A percentile compares a stretch with the other conserved stretches of the same genome.
Evolutionary conservation across 2,113 vertebrate genomes (phyloP).

Genomic region (Triplophysa dalaica): DNA sequence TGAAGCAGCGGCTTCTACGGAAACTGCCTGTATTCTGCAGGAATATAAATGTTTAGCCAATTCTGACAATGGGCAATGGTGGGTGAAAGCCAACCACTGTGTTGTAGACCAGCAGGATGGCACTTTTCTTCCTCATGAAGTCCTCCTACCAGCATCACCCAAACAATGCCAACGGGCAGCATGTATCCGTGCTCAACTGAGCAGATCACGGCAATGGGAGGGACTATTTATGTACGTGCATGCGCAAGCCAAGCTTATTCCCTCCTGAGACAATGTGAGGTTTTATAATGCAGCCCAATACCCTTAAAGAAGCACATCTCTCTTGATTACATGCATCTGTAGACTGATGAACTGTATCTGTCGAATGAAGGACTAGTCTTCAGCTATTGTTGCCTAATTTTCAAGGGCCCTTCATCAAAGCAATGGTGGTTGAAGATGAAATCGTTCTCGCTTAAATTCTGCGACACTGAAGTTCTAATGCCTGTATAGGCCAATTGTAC

Average conservation of each 20-base stretch:
- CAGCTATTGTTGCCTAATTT: conserved; percentile 35
- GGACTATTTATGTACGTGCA: conserved; percentile 2
- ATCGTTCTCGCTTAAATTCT: conserved; percentile 54
- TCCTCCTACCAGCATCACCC: neutral
- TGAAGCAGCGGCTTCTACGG: neutral
- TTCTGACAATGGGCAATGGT: conserved; percentile 21
- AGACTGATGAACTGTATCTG: conserved; percentile 38
- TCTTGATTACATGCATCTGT: conserved; percentile 46
- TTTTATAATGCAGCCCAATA: conserved; percentile 1
- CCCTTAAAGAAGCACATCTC: conserved; percentile 34
- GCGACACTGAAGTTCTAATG: too few species aligned
- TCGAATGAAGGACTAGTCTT: conserved; percentile 14
- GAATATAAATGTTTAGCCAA: conserved; percentile 45
- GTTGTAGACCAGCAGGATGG: neutral
- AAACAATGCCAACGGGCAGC: conserved; percentile 1
- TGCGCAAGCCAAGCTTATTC: conserved; percentile 7
- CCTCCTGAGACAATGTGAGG: neutral
- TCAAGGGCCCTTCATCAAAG: conserved; percentile 43
- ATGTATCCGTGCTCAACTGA: neutral
- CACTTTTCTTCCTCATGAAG: neutral
- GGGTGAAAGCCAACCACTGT: conserved; percentile 16
- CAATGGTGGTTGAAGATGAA: conserved; percentile 57
- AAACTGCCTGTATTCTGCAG: neutral
- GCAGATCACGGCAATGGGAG: neutral
- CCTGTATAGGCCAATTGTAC: too few species aligned